These are phyloP conservation scores for Gymnarchus niloticus DNA, from an alignment of 2,113 vertebrate genomes.

Conservation along the genomic window DNA sequence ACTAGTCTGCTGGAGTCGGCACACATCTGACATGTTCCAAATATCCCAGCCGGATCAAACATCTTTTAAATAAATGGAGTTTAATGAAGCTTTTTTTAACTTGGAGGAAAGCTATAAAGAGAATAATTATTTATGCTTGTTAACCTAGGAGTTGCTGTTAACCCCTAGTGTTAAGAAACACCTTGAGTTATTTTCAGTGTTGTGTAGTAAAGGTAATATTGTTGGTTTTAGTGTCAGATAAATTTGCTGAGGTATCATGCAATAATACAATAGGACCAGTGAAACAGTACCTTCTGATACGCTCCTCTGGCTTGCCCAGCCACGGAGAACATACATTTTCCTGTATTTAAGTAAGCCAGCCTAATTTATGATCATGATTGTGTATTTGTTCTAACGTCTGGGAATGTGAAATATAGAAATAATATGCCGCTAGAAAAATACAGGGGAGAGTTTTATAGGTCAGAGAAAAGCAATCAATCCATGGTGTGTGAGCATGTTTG, in stretches of 20 bases:
- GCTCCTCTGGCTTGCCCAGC: not conserved
- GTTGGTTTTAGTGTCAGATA: no score
- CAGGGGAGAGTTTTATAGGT: not conserved
- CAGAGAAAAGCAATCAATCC: not conserved
- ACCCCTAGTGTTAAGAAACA: no score
- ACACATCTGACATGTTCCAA: not conserved
- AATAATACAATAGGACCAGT: not conserved
- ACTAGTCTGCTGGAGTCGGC: not conserved
- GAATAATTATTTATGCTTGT: not conserved
- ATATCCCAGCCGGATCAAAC: not conserved
- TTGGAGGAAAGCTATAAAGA: not conserved
- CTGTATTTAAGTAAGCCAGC: not conserved
- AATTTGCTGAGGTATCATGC: no score
- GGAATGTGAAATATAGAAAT: not conserved
- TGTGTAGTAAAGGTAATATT: no score
- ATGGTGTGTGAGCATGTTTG: not conserved
- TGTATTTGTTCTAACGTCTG: slow-evolving; percentile 10
- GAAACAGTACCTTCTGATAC: not conserved
- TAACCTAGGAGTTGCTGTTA: not conserved
- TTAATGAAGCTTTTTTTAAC: not conserved
- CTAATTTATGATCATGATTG: not conserved
- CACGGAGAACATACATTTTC: not conserved
- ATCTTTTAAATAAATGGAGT: not conserved
- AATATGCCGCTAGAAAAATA: not conserved
- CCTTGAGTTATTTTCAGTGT: no score